Base-by-base conservation (phyloP, 2,888 invertebrate species). In the Dioctria linearis region DNA sequence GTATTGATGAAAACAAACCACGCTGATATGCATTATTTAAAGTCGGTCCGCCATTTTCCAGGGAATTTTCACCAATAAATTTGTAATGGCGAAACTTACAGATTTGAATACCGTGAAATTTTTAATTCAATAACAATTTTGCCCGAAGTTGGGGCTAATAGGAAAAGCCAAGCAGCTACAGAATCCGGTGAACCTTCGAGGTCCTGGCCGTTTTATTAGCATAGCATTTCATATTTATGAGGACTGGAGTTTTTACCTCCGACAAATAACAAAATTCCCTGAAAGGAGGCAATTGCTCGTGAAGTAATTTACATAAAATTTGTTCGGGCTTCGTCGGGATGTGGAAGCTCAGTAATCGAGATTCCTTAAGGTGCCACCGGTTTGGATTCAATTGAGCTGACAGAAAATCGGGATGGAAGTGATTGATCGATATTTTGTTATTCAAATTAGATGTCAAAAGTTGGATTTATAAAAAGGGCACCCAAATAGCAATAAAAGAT, bases 271-370 rank as follows among this genome's bases (percentile, higher is more conserved):
- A 43, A 75, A 63, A 75, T 59, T 59, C 73, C 51, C 59, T 75
- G 73, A 75, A 75, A 75, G 59, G 73, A 75, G 73, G 73, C 73
- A 75, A 75, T 75, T 75, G 73, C 73, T 75, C 73, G 73, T 75
- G 73, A 75, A 75, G 73, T 75, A 59, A 75, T 75, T 75, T 75
- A 75, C 73, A 75, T 75, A 59, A 75, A 75, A 59, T 75, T 75
- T 59, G 42, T n/a, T 37, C 49, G 37, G 69, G 37, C 11, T n/a
- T n/a, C 49, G 57, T 4, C 9, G 39, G 63, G 13, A 63, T 8
- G 57, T 39, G 57, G 25, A 25, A 25, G n/a, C 57, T 5, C 8
- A 42, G 73, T 59, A 75, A 75, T 75, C 73, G 73, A 59, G 43
- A 75, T 75, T 59, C 73, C 73, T 75, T 40, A 59, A 75, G 73